These are phyloP conservation scores for Craniophora ligustri DNA, from an alignment of 2,888 invertebrate genomes.

Conservation along the genomic window DNA sequence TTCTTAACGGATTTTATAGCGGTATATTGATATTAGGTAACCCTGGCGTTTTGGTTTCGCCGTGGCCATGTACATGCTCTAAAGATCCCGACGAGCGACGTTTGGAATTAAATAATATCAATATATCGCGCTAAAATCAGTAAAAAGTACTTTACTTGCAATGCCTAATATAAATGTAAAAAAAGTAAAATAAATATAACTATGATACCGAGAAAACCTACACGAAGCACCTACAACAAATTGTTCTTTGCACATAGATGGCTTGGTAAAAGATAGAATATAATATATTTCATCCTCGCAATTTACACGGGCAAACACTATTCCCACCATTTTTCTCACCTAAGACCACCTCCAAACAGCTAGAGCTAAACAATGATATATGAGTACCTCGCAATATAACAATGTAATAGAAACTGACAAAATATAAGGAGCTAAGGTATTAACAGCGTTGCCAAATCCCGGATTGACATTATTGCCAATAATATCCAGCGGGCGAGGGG, in stretches of 20 bases:
- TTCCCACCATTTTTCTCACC: neutral
- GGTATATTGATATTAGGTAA: no score
- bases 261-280: neutral
- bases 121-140: no score
- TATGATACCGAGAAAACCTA: no score
- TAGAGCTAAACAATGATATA: slow-evolving; percentile 16
- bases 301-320: neutral
- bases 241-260: neutral
- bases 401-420: slow-evolving; percentile 41
- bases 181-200: no score
- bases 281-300: neutral
- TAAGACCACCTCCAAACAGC: slow-evolving; percentile 7
- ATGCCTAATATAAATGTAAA: no score
- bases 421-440: slow-evolving; percentile 34
- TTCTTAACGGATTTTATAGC: no score
- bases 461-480: slow-evolving; percentile 63
- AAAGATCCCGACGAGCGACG: no score
- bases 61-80: no score
- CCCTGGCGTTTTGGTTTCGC: no score
- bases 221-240: neutral
- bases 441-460: slow-evolving; percentile 50
- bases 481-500: slow-evolving; percentile 52
- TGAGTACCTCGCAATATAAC: slow-evolving; percentile 13
- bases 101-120: no score
- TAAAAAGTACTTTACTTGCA: no score